Conservation (phyloP, 2,113 vertebrate species). For the Ageneiosus marmoratus region DNA sequence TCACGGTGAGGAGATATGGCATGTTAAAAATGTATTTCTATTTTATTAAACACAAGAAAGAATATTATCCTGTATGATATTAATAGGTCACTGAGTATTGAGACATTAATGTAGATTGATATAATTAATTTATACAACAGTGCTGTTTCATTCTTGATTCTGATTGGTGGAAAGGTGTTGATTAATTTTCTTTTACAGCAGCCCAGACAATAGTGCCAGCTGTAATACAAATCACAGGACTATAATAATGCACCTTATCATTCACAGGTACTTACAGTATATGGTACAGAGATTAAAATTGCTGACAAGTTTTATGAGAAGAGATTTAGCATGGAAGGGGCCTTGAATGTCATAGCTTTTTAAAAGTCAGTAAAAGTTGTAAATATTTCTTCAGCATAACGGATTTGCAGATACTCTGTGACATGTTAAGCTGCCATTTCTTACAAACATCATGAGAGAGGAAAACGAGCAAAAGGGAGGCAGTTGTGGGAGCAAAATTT, state of each 20-base stretch:
- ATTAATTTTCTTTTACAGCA: no score
- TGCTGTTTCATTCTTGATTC: no score
- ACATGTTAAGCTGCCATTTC: not conserved
- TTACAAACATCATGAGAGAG: not conserved
- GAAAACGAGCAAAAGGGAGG: not conserved
- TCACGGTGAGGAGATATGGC: constrained; percentile 73
- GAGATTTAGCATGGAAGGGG: no score
- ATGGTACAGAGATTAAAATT: no score
- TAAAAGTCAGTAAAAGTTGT: no score
- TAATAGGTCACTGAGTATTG: not conserved
- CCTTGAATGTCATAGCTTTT: not conserved
- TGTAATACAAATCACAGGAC: not conserved
- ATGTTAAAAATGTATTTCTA: not conserved
- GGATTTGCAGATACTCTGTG: not conserved
- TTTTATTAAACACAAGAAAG: not conserved
- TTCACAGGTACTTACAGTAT: not conserved
- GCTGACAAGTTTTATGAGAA: no score
- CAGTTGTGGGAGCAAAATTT: not conserved
- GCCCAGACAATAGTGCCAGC: not conserved
- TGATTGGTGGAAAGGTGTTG: no score
- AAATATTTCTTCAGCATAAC: no score
- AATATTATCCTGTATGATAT: not conserved
- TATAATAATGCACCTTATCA: not conserved
- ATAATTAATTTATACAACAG: not conserved
- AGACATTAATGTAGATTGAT: not conserved